Percentiles rank a stretch among this genome's conserved stretches.
Conservation (phyloP, 2,888 invertebrate genomes). For the Phaedon cochleariae region DNA sequence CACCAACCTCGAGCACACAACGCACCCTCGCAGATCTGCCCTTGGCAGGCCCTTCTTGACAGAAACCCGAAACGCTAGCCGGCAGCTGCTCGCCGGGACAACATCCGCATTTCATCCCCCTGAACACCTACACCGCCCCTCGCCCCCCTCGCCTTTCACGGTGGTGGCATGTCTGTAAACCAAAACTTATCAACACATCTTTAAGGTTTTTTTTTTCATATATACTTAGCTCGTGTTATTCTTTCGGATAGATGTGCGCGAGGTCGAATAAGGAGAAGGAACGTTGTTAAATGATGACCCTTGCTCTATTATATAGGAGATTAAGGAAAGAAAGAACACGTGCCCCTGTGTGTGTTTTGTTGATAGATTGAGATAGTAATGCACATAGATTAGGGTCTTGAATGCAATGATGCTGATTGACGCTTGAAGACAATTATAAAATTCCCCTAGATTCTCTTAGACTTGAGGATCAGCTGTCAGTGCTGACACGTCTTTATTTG, state of each 20-base stretch:
- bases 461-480: too few relatives aligned
- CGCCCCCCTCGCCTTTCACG: slow-evolving; percentile 27
- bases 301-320: slow-evolving; percentile 25
- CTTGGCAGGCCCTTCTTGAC: slow-evolving; percentile 23
- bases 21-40: slow-evolving; percentile 20
- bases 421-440: too few relatives aligned
- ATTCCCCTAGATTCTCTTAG: too few relatives aligned
- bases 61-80: slow-evolving; percentile 42
- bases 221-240: slow-evolving; percentile 27
- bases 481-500: too few relatives aligned
- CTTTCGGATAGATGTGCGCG: slow-evolving; percentile 9
- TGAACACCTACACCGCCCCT: slow-evolving; percentile 39
- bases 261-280: slow-evolving; percentile 30
- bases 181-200: slow-evolving; percentile 48
- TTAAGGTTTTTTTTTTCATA: slow-evolving; percentile 37
- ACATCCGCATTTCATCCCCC: slow-evolving; percentile 48
- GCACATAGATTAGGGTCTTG: too few relatives aligned
- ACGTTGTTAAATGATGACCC: slow-evolving; percentile 36
- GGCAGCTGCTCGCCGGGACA: slow-evolving; percentile 47
- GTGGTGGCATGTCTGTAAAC: slow-evolving; percentile 37
- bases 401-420: too few relatives aligned
- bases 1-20: slow-evolving; percentile 16
- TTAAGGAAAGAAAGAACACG: slow-evolving; percentile 35
- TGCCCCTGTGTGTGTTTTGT: slow-evolving; percentile 24
- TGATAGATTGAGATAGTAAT: slow-evolving; percentile 1